These are phyloP conservation scores for Hypsopygia costalis DNA, from an alignment of 2,888 invertebrate species.

Conservation along the genomic window DNA sequence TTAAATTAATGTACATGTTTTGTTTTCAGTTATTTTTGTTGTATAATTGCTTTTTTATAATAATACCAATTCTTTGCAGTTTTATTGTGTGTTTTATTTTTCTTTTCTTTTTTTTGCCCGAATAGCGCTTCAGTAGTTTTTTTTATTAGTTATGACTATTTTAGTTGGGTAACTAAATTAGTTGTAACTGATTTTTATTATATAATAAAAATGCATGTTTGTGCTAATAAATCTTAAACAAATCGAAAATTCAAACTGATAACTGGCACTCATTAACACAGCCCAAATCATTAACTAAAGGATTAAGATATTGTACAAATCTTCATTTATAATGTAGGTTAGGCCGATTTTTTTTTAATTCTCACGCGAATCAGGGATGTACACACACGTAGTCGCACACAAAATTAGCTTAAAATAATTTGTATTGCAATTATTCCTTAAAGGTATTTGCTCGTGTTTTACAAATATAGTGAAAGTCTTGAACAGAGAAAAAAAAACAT, in stretches of 20 bases:
- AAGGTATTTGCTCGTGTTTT: too few relatives aligned
- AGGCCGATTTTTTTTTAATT: too few relatives aligned
- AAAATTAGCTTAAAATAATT: too few relatives aligned
- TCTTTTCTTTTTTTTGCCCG: conserved; percentile 58
- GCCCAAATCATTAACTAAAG: too few relatives aligned
- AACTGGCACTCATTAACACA: too few relatives aligned
- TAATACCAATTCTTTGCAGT: conserved; percentile 88
- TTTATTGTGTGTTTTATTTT: conserved; percentile 83
- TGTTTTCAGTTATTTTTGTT: conserved; percentile 88
- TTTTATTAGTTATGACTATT: conserved; percentile 38
- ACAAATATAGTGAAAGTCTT: too few relatives aligned
- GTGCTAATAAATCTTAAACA: conserved; percentile 53
- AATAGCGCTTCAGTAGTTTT: conserved; percentile 56
- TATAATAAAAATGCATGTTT: conserved; percentile 43
- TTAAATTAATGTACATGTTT: conserved; percentile 89
- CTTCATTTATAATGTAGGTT: too few relatives aligned
- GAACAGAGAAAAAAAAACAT: too few relatives aligned
- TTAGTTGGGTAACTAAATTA: conserved; percentile 42
- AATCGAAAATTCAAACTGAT: conserved; percentile 10
- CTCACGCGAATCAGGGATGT: too few relatives aligned
- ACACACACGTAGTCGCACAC: too few relatives aligned
- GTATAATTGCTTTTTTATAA: conserved; percentile 87
- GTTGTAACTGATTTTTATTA: conserved; percentile 32
- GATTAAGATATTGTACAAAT: too few relatives aligned
- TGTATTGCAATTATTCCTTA: too few relatives aligned